phyloP scores from a whole-genome alignment of 2,113 vertebrate genomes.

The Prietella phreatophila region DNA sequence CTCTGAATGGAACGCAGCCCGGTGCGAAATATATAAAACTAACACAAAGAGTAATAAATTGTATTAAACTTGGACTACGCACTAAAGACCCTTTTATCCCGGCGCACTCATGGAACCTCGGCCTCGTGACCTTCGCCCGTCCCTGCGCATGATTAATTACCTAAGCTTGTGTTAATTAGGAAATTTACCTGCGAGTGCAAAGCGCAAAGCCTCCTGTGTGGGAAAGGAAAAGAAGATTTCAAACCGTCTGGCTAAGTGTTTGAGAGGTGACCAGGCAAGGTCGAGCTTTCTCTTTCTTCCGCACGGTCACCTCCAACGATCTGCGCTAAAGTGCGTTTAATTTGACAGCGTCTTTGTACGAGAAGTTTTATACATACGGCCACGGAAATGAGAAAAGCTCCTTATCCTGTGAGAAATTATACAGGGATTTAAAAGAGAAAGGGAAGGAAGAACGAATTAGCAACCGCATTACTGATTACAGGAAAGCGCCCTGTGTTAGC shows the following conservation, averaged over 20 bases:
- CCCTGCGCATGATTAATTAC: constrained; percentile 90
- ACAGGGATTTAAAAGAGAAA: constrained; percentile 3
- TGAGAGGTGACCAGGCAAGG: constrained; percentile 79
- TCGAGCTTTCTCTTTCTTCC: constrained; percentile 60
- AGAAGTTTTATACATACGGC: neutral
- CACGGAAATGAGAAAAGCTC: constrained; percentile 34
- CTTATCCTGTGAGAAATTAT: constrained; percentile 8
- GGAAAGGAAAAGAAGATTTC: constrained; percentile 67
- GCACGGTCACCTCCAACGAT: constrained; percentile 2
- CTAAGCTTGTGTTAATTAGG: constrained; percentile 94
- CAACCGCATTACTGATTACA: constrained; percentile 23
- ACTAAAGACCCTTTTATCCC: neutral
- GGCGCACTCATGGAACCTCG: constrained; percentile 63
- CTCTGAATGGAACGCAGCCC: neutral
- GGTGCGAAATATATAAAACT: neutral
- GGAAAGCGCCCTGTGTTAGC: neutral
- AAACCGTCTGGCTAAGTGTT: constrained; percentile 72
- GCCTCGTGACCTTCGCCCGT: constrained; percentile 63
- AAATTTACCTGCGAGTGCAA: constrained; percentile 84
- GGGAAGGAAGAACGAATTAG: neutral
- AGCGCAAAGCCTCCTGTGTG: constrained; percentile 78
- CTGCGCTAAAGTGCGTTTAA: neutral
- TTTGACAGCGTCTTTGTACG: constrained; percentile 1
- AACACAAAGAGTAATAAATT: constrained; percentile 4
- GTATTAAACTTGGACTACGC: neutral